These are phyloP conservation scores for Formicarius rufipectus DNA, from an alignment of 2,113 vertebrate species.

Conservation along the genomic window DNA sequence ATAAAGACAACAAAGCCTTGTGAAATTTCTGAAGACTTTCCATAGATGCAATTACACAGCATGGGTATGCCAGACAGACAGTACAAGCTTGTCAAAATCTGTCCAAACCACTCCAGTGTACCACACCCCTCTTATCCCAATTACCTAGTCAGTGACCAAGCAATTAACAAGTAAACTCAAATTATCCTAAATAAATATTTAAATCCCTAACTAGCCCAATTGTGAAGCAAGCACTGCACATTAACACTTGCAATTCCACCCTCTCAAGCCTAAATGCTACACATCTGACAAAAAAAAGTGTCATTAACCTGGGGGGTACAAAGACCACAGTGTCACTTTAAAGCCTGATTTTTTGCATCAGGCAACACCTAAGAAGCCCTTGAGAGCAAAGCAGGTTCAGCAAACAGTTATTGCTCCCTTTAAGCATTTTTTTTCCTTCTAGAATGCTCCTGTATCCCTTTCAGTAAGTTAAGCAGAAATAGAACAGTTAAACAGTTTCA, in stretches of 20 bases:
- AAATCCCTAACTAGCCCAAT: not conserved
- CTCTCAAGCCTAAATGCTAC: not conserved
- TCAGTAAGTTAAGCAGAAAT: not conserved
- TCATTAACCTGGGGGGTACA: slow-evolving; percentile 2
- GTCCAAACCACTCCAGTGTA: not conserved
- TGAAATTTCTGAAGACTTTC: slow-evolving; percentile 10
- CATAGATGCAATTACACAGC: not conserved
- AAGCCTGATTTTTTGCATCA: not conserved
- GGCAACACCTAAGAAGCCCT: not conserved
- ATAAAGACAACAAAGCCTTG: not conserved
- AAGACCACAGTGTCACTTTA: not conserved
- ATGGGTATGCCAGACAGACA: not conserved
- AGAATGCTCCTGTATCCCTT: slow-evolving; percentile 19
- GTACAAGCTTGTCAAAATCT: not conserved
- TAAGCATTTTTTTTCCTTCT: not conserved
- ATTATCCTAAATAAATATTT: not conserved
- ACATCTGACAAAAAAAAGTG: not conserved
- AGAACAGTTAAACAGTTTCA: not conserved
- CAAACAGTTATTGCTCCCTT: not conserved
- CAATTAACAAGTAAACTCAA: not conserved
- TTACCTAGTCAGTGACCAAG: not conserved
- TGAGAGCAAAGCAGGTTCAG: not conserved
- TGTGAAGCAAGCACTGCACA: not conserved
- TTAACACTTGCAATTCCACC: slow-evolving; percentile 1
- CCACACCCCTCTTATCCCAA: slow-evolving; percentile 29